Evolutionary conservation across 1,140 invertebrate species (phyloP), one percentile per base, ranked within the genome.

Genomic region (Tetramorium parvispinum): DNA sequence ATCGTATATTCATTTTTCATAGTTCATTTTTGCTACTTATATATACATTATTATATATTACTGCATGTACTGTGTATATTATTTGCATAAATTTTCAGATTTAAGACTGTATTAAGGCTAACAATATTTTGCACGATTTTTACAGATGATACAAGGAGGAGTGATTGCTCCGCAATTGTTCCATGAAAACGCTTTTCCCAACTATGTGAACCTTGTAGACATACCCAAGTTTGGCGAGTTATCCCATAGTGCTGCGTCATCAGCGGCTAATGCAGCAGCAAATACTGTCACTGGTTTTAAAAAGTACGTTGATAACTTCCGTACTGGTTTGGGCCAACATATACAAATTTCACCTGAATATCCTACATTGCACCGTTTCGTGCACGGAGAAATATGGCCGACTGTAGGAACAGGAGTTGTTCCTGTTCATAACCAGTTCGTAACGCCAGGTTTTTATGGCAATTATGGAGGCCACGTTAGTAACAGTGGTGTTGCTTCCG

Each of bases 111-210:
- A 68, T 5, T 21, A 7, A 46, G 13, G 3, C 18, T 77, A 27
- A n/a, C n/a, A 40, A 61, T 46, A 79, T 37, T 43, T 81, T 24
- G 32, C 6, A 24, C 5, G 3, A 81, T 70, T 37, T 21, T 85
- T 63, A 49, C 57, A 85, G 82, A 16, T 77, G 18, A 68, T 77
- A 55, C 46, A 81, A 53, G 77, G 27, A 46, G n/a, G 1, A n/a
- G 8, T 70, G 4, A n/a, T 78, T 43, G 4, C 37, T 21, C 7
- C 2, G 10, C 16, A 7, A 79, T 13, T 66, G 0, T 37, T 49
- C 2, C 53, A 37, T 0, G 46, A 78, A 16, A 1, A 21, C 3
- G 0, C 2, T 43, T 3, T 71, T 0, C 21, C 78, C 24, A 46
- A n/a, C 49, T 16, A 75, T 3, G 4, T 77, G 16, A 24, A 66